These are phyloP conservation scores for Muntiacus muntjak DNA, from an alignment of 2,113 vertebrate genomes.

Conservation along the genomic window DNA sequence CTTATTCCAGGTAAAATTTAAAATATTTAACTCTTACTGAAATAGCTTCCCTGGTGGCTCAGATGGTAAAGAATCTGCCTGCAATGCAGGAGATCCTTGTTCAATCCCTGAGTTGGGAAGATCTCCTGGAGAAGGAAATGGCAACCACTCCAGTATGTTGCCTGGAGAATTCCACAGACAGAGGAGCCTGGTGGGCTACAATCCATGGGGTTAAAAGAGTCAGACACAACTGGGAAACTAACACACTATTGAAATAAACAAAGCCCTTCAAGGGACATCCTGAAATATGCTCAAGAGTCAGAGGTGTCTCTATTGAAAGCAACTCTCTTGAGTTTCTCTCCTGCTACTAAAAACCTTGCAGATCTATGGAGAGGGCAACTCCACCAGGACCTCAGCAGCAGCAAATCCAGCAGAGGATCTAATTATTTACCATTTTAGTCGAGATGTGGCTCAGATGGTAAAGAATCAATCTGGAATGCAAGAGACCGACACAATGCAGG, in stretches of 20 bases:
- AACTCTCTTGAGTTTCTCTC: rapidly evolving
- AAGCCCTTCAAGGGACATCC: background rate
- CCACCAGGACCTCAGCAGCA: rapidly evolving
- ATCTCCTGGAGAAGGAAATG: background rate
- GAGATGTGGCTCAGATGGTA: background rate
- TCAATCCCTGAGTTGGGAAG: background rate
- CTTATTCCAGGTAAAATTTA: background rate
- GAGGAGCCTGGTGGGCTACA: background rate
- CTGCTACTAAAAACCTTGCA: rapidly evolving
- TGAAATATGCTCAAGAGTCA: rapidly evolving
- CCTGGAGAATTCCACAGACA: background rate
- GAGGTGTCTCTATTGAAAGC: rapidly evolving
- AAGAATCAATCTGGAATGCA: background rate
- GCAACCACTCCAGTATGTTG: background rate
- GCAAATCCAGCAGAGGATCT: too few species aligned
- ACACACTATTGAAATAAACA: background rate
- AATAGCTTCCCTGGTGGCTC: background rate
- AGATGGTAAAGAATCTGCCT: background rate
- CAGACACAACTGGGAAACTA: background rate
- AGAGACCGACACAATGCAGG: background rate
- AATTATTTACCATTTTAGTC: rapidly evolving
- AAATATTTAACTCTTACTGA: background rate
- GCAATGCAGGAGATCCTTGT: background rate
- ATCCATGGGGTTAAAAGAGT: background rate
- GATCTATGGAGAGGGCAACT: rapidly evolving